phyloP scores from a whole-genome alignment of 2,888 invertebrate species.

The Synanthedon myopaeformis region DNA sequence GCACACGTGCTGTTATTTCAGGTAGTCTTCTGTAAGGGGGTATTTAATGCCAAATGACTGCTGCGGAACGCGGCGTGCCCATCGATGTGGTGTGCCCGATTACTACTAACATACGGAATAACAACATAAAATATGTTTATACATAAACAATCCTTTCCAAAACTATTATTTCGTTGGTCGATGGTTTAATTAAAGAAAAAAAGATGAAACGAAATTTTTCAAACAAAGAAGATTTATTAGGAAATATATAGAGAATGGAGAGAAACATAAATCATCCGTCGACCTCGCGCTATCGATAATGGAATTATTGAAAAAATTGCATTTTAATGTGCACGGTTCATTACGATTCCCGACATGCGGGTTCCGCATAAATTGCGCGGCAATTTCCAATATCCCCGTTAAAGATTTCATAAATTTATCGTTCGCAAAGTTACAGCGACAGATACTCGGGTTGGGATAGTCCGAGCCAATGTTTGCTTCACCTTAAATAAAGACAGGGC shows the following conservation, averaged over 20 bases:
- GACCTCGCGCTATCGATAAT: slow-evolving; percentile 2
- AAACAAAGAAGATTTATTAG: background rate
- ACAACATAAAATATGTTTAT: no score
- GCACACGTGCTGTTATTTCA: no score
- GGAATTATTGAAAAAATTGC: slow-evolving; percentile 8
- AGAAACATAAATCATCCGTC: background rate
- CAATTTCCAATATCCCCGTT: slow-evolving; percentile 25
- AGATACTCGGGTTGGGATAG: background rate
- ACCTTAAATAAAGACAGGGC: background rate
- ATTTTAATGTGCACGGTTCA: slow-evolving; percentile 27
- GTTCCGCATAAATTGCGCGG: slow-evolving; percentile 17
- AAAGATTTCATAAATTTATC: slow-evolving; percentile 26
- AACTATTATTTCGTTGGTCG: no score
- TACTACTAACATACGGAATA: no score
- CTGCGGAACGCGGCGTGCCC: no score
- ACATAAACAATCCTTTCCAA: no score
- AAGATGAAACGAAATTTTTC: background rate
- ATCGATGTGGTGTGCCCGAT: no score
- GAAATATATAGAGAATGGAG: background rate
- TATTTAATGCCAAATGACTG: no score
- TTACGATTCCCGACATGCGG: slow-evolving; percentile 27
- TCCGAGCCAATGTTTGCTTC: background rate
- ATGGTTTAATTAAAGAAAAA: no score
- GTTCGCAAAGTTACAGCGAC: slow-evolving; percentile 9
- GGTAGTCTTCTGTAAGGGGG: no score